phyloP scores from a whole-genome alignment of 2,888 invertebrate species.

The Candidula unifasciata region DNA sequence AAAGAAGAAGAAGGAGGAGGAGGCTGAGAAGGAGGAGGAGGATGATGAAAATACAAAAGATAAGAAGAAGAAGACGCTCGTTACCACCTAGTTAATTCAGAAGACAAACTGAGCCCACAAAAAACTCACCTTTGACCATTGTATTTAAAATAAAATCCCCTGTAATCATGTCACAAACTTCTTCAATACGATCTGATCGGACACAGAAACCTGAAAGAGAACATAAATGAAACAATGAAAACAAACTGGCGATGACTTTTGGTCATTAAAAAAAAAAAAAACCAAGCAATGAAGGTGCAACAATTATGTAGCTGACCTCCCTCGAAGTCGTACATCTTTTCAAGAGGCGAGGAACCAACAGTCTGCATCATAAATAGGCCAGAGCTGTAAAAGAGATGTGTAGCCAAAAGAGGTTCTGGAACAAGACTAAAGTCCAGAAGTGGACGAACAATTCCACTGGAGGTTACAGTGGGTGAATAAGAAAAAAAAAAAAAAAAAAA shows the following conservation, averaged over 20 bases:
- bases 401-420: no score
- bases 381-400: no score
- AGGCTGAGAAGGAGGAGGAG: not conserved
- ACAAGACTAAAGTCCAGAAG: no score
- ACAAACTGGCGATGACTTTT: not conserved
- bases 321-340: no score
- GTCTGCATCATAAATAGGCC: no score
- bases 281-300: no score
- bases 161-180: constrained; percentile 75
- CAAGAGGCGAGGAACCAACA: no score
- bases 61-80: not conserved
- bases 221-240: constrained; percentile 35
- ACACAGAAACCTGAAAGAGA: constrained; percentile 67
- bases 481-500: no score
- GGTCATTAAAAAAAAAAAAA: not conserved
- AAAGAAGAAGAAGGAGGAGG: not conserved
- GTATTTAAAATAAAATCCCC: constrained; percentile 77
- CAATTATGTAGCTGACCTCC: no score
- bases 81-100: not conserved
- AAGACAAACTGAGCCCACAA: not conserved
- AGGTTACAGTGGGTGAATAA: no score
- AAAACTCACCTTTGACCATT: constrained; percentile 76
- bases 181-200: constrained; percentile 65
- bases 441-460: no score
- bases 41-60: not conserved